phyloP scores from a whole-genome alignment of 2,113 vertebrate species.

The Grammomys surdaster region DNA sequence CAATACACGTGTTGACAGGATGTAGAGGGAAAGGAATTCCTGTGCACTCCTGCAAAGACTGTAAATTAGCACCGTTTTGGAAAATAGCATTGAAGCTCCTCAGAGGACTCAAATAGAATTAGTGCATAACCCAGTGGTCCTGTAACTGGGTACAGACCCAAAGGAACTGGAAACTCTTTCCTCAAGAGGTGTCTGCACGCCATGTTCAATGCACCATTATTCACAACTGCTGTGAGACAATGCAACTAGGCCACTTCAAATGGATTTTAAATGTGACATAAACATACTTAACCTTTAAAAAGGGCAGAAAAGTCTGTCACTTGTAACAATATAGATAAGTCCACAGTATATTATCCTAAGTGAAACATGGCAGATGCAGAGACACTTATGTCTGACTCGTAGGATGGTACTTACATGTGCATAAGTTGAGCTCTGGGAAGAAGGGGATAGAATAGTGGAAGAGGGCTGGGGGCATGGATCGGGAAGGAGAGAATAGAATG shows the following conservation, averaged over 20 bases:
- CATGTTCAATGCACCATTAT: too few relatives aligned
- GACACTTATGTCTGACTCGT: background rate
- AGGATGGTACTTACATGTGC: accelerated
- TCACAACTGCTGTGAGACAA: background rate
- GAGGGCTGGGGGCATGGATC: background rate
- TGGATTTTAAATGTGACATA: background rate
- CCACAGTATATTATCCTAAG: background rate
- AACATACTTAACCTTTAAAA: background rate
- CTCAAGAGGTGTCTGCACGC: background rate
- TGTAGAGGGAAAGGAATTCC: background rate
- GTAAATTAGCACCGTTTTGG: background rate
- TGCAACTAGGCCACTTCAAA: background rate
- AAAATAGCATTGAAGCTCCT: background rate
- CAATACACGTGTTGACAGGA: background rate
- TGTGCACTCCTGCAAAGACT: background rate
- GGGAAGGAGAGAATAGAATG: background rate
- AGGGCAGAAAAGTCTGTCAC: background rate
- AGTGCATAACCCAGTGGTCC: background rate
- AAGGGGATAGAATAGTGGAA: background rate
- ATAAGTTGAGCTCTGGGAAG: background rate
- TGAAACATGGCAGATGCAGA: background rate
- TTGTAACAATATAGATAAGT: background rate
- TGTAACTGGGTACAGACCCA: background rate
- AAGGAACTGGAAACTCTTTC: background rate
- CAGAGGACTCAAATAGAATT: background rate